Evolutionary conservation across 1,140 invertebrate genomes (phyloP).

Genomic region (Subanguina moxae): DNA sequence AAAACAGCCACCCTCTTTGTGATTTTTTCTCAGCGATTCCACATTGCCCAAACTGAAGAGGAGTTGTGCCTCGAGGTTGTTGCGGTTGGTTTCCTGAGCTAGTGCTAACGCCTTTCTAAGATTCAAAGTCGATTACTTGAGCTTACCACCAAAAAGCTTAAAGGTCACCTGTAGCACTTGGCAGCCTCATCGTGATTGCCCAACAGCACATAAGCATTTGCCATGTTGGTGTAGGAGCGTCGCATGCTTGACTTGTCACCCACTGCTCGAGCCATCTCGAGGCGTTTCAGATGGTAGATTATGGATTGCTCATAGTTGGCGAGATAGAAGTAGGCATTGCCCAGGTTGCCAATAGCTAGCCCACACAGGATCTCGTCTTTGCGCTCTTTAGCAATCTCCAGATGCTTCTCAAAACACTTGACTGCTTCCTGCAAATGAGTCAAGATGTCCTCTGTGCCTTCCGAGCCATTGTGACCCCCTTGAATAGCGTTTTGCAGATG

Average conservation of each 20-base stretch:
- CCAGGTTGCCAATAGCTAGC: constrained; percentile 16
- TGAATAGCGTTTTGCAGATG: constrained; percentile 14
- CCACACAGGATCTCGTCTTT: constrained; percentile 19
- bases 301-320: constrained; percentile 15
- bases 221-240: constrained; percentile 18
- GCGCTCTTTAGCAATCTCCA: constrained; percentile 19
- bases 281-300: constrained; percentile 14
- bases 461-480: background rate
- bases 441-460: constrained; percentile 10
- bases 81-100: constrained; percentile 13
- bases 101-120: constrained; percentile 13
- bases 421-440: constrained; percentile 16
- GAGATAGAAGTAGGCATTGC: constrained; percentile 19
- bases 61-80: constrained; percentile 14
- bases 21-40: constrained; percentile 13
- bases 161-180: constrained; percentile 12
- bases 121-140: background rate
- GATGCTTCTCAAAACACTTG: constrained; percentile 17
- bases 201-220: constrained; percentile 20
- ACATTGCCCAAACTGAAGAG: constrained; percentile 18
- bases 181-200: constrained; percentile 15
- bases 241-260: constrained; percentile 21
- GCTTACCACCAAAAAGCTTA: too few relatives aligned
- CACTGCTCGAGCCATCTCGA: constrained; percentile 14
- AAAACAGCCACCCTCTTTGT: constrained; percentile 11